These are phyloP conservation scores for Lasioglossum baleicum DNA, from an alignment of 1,140 invertebrate species.

Conservation along the genomic window DNA sequence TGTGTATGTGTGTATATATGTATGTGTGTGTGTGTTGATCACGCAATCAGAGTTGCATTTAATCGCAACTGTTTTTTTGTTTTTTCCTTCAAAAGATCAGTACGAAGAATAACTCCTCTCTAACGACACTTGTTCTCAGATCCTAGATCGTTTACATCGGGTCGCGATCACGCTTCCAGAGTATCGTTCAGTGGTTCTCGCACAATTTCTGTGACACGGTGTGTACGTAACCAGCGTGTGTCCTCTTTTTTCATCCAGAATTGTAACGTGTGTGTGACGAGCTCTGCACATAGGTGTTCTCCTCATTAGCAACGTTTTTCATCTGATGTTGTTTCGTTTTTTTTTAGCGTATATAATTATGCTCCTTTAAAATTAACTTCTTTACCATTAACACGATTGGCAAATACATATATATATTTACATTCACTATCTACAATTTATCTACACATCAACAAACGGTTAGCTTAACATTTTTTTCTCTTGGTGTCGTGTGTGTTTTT, in stretches of 20 bases:
- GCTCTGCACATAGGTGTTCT: slow-evolving; percentile 42
- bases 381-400: slow-evolving; percentile 67
- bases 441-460: slow-evolving; percentile 80
- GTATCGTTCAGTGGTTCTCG: slow-evolving; percentile 12
- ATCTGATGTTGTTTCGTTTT: slow-evolving; percentile 26
- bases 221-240: slow-evolving; percentile 25
- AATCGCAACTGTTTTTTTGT: neutral
- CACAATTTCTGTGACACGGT: slow-evolving; percentile 30
- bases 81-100: slow-evolving; percentile 17
- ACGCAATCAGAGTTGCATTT: slow-evolving; percentile 25
- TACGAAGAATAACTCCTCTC: slow-evolving; percentile 15
- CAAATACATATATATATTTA: slow-evolving; percentile 75
- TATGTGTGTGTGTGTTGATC: neutral
- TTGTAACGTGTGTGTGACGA: slow-evolving; percentile 50
- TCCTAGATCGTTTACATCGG: slow-evolving; percentile 54
- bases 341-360: slow-evolving; percentile 44
- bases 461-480: slow-evolving; percentile 71
- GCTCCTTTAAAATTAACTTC: slow-evolving; percentile 64
- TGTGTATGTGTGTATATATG: neutral
- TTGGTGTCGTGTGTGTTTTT: slow-evolving; percentile 18
- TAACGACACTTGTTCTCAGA: slow-evolving; percentile 60
- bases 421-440: slow-evolving; percentile 79
- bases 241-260: slow-evolving; percentile 12
- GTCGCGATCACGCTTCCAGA: slow-evolving; percentile 36
- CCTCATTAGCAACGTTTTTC: slow-evolving; percentile 44